A percentile compares a stretch with the other conserved stretches of the same genome.
Evolutionary conservation across 2,113 vertebrate genomes (phyloP).

Genomic region (Anas platyrhynchos): DNA sequence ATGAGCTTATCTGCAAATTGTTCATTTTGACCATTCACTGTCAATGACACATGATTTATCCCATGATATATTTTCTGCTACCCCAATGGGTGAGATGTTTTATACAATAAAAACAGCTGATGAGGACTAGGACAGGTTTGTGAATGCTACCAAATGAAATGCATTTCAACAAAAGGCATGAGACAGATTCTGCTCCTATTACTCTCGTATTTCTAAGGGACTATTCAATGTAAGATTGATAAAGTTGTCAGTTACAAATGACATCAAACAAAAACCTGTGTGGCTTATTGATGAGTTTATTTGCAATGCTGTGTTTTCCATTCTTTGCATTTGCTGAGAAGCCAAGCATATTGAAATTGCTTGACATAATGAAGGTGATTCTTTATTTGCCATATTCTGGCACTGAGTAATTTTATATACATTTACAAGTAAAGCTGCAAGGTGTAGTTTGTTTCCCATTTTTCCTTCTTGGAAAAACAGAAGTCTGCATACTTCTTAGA

Average conservation of each 20-base stretch:
- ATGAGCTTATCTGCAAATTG: conserved; percentile 8
- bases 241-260: conserved; percentile 62
- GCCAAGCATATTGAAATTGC: conserved; percentile 15
- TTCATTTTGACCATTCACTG: conserved; percentile 19
- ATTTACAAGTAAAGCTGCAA: neutral
- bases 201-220: conserved; percentile 44
- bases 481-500: neutral
- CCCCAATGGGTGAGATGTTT: conserved; percentile 11
- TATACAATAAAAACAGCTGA: conserved; percentile 13
- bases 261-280: conserved; percentile 58
- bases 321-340: conserved; percentile 7
- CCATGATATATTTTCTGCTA: conserved; percentile 10
- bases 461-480: neutral
- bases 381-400: conserved; percentile 12
- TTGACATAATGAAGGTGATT: neutral
- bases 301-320: conserved; percentile 2
- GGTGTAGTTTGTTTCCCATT: neutral
- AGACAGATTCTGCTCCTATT: conserved; percentile 48
- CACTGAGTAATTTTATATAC: neutral
- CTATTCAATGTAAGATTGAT: conserved; percentile 57
- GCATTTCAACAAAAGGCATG: conserved; percentile 25
- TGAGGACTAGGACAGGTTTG: conserved; percentile 13
- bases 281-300: conserved; percentile 61
- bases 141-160: conserved; percentile 16
- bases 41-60: conserved; percentile 30